Evolutionary conservation across 2,797 vertebrate species (phyloP).

Genomic region (Coregonus suidteri): DNA sequence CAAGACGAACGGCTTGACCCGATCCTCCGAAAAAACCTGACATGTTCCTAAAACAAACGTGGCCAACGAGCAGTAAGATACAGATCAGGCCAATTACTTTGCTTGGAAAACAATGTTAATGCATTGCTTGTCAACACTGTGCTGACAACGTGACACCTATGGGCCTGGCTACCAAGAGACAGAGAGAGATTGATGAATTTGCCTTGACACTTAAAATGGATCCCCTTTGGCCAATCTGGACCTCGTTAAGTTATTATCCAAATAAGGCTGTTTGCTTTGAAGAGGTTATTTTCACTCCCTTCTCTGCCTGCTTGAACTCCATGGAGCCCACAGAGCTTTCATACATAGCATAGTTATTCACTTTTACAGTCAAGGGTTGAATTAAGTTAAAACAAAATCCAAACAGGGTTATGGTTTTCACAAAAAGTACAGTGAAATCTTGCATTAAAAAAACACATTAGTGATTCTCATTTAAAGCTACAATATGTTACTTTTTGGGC

Average conservation of each 20-base stretch:
- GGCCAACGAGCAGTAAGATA: background rate
- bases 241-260: background rate
- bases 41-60: constrained; percentile 14
- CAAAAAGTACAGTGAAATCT: background rate
- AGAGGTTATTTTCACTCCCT: background rate
- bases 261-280: background rate
- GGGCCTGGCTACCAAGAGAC: constrained; percentile 2
- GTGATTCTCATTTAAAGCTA: background rate
- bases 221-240: background rate
- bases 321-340: background rate
- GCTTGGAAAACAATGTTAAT: constrained; percentile 12
- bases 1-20: background rate
- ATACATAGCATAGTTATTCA: background rate
- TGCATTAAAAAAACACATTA: background rate
- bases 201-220: background rate
- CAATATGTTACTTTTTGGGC: too few relatives aligned
- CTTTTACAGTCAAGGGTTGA: background rate
- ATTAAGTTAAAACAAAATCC: background rate
- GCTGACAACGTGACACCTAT: constrained; percentile 9
- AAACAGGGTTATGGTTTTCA: background rate
- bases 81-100: constrained; percentile 19
- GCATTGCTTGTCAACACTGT: constrained; percentile 17
- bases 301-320: background rate
- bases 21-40: background rate
- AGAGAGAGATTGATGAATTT: constrained; percentile 17